Percentiles rank a stretch among this genome's conserved stretches.
Evolutionary conservation across 2,797 vertebrate genomes (phyloP).

Genomic region (Lithobates pipiens): DNA sequence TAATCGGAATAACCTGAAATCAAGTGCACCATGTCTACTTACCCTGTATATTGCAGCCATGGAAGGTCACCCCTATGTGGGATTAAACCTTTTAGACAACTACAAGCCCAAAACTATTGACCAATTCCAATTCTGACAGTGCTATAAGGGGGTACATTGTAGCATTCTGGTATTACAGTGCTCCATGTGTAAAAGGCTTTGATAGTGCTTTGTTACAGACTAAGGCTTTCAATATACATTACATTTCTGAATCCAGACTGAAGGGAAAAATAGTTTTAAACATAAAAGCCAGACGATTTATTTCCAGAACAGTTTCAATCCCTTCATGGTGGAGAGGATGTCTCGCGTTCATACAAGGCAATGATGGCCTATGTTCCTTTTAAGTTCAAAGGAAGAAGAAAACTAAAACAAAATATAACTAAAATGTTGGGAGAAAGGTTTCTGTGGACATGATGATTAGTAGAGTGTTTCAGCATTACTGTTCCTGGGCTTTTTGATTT

Average conservation of each 20-base stretch:
- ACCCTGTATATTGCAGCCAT: neutral
- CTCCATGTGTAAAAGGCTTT: neutral
- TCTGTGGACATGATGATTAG: slow-evolving; percentile 71
- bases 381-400: slow-evolving; percentile 69
- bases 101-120: neutral
- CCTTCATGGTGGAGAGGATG: slow-evolving; percentile 63
- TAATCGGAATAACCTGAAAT: too few species aligned
- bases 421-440: neutral
- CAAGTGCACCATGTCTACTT: too few species aligned
- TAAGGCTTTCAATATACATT: slow-evolving; percentile 2
- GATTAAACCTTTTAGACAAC: neutral
- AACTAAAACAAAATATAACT: slow-evolving; percentile 35
- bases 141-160: neutral
- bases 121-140: neutral
- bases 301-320: slow-evolving; percentile 67
- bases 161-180: slow-evolving; percentile 4
- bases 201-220: neutral
- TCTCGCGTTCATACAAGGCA: slow-evolving; percentile 73
- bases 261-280: neutral
- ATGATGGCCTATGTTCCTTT: slow-evolving; percentile 81
- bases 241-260: neutral
- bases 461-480: slow-evolving; percentile 94
- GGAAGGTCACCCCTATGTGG: neutral
- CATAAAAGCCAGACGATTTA: slow-evolving; percentile 73
- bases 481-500: slow-evolving; percentile 98